Conservation (phyloP, 2,797 vertebrate species). For the Huso huso region DNA sequence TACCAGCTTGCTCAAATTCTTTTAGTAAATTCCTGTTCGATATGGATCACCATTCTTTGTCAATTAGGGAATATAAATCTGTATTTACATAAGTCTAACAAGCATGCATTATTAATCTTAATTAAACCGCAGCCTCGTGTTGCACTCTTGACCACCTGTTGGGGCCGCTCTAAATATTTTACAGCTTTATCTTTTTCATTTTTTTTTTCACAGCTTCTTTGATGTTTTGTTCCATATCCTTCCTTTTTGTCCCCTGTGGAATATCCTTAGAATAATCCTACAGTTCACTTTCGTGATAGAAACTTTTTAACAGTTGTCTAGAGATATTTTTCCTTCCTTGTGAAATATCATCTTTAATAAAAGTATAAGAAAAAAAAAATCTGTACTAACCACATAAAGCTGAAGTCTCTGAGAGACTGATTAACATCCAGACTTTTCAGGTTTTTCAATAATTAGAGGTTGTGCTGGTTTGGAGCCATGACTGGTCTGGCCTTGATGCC, state of each 20-base stretch:
- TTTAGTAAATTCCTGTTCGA: constrained; percentile 14
- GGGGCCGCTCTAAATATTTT: constrained; percentile 75
- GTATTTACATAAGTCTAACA: constrained; percentile 65
- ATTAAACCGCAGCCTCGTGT: constrained; percentile 64
- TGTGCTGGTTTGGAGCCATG: constrained; percentile 65
- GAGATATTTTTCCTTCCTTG: constrained; percentile 76
- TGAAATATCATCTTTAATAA: constrained; percentile 96
- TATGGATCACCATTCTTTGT: constrained; percentile 29
- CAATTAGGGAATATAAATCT: constrained; percentile 39
- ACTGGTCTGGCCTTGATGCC: constrained; percentile 73
- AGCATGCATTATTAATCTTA: constrained; percentile 60
- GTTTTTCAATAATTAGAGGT: constrained; percentile 81
- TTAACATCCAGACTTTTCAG: constrained; percentile 79
- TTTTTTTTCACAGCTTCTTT: constrained; percentile 60
- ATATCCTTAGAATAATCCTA: constrained; percentile 72
- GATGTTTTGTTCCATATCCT: constrained; percentile 82
- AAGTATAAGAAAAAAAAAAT: constrained; percentile 80
- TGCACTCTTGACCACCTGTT: constrained; percentile 80
- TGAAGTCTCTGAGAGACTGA: constrained; percentile 93
- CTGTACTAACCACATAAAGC: constrained; percentile 79
- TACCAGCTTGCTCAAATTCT: constrained; percentile 19
- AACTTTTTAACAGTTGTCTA: constrained; percentile 92
- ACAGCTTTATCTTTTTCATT: constrained; percentile 54
- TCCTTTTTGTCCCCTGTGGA: constrained; percentile 67
- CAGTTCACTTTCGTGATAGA: constrained; percentile 80